Conservation (phyloP, 2,888 invertebrate species). For the Acleris literana region DNA sequence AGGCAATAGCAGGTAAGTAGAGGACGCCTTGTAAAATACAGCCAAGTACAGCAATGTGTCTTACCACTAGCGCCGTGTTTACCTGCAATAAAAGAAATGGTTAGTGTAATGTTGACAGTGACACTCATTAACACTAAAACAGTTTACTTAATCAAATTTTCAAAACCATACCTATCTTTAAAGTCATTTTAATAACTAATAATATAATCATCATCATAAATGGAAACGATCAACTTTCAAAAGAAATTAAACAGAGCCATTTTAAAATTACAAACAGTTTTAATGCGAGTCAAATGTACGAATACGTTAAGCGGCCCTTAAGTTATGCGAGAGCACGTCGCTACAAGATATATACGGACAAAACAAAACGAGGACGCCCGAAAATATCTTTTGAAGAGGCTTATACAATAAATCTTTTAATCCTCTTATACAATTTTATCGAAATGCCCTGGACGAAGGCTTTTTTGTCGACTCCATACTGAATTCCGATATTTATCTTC, state of each 20-base stretch:
- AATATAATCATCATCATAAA: background rate
- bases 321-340: constrained; percentile 66
- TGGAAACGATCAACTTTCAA: background rate
- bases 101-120: constrained; percentile 2
- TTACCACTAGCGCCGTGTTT: constrained; percentile 44
- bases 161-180: background rate
- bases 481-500: constrained; percentile 36
- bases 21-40: constrained; percentile 63
- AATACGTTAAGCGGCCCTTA: constrained; percentile 53
- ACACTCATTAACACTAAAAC: background rate
- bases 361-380: constrained; percentile 71
- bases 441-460: constrained; percentile 65
- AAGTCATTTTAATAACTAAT: background rate
- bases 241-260: constrained; percentile 11
- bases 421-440: constrained; percentile 80
- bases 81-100: constrained; percentile 55
- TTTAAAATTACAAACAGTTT: constrained; percentile 53
- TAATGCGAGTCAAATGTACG: constrained; percentile 61
- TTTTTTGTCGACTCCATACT: constrained; percentile 43
- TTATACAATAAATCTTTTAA: constrained; percentile 80
- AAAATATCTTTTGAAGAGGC: constrained; percentile 76
- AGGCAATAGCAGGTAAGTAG: constrained; percentile 62
- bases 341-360: constrained; percentile 64
- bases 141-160: background rate
- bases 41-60: constrained; percentile 50